phyloP scores from a whole-genome alignment of 2,888 invertebrate genomes.

The Chloromyia formosa region DNA sequence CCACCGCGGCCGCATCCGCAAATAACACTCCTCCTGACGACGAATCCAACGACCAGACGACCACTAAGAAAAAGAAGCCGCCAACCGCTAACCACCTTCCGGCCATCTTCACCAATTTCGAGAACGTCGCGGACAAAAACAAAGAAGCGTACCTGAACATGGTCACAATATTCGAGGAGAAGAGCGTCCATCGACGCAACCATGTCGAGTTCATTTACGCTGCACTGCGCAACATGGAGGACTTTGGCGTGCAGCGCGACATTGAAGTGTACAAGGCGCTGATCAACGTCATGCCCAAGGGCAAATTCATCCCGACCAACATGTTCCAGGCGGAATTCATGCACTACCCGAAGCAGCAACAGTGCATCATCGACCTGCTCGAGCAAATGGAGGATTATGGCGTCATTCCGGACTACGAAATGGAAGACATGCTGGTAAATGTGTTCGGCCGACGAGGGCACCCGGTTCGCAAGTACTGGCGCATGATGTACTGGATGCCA shows the following conservation, averaged over 20 bases:
- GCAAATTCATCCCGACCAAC: conserved; percentile 84
- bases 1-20: background rate
- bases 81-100: conserved; percentile 4
- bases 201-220: conserved; percentile 95
- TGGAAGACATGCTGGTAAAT: conserved; percentile 82
- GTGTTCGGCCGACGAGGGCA: conserved; percentile 83
- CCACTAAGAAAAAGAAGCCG: background rate
- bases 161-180: conserved; percentile 76
- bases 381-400: conserved; percentile 96
- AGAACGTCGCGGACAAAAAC: conserved; percentile 63
- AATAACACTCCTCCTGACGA: background rate
- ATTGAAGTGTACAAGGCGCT: conserved; percentile 86
- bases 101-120: conserved; percentile 43
- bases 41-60: background rate
- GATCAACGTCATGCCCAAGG: conserved; percentile 87
- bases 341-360: conserved; percentile 96
- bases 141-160: conserved; percentile 77
- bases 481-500: conserved; percentile 92
- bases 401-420: conserved; percentile 91
- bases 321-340: conserved; percentile 87
- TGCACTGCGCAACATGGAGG: conserved; percentile 87
- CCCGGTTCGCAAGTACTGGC: conserved; percentile 78
- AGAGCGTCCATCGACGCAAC: conserved; percentile 77
- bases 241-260: conserved; percentile 88
- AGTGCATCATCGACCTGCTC: conserved; percentile 87